Percentiles rank a stretch among this genome's conserved stretches.
Conservation (phyloP, 2,113 vertebrate genomes). For the Spilogale gracilis region DNA sequence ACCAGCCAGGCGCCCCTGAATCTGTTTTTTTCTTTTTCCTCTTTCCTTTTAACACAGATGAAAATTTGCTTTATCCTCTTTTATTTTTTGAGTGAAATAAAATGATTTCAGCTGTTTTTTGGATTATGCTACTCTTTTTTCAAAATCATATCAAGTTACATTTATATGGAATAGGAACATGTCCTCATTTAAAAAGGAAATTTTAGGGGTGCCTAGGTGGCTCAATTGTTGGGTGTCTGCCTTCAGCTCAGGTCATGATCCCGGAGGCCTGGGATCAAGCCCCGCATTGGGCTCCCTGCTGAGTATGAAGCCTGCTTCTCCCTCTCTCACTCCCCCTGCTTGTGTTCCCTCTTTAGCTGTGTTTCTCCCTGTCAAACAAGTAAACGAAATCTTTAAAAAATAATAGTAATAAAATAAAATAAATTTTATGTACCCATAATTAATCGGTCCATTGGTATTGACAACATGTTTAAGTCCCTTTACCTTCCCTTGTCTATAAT, state of each 20-base stretch:
- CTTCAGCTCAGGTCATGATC: no score
- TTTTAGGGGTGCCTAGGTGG: background rate
- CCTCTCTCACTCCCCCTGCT: no score
- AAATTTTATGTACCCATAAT: background rate
- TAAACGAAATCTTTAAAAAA: no score
- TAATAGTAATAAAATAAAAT: background rate
- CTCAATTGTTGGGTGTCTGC: no score
- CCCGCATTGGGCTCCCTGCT: no score
- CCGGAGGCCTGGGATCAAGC: no score
- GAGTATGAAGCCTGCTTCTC: no score
- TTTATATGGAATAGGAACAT: background rate
- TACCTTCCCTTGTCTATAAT: background rate
- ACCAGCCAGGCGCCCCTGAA: background rate
- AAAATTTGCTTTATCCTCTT: background rate
- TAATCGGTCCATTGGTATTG: background rate
- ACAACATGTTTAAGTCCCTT: background rate
- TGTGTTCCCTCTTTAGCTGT: no score
- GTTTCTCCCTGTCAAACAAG: no score
- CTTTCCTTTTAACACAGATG: background rate
- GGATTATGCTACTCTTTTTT: background rate
- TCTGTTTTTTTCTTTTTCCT: background rate
- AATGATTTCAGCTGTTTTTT: conserved; percentile 11
- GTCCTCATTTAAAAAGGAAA: background rate
- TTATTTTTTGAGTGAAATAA: conserved; percentile 11
- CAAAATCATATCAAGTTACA: background rate